Evolutionary conservation across 2,113 vertebrate genomes (phyloP), one percentile per base, ranked within the genome.

Genomic region (Hucho hucho): DNA sequence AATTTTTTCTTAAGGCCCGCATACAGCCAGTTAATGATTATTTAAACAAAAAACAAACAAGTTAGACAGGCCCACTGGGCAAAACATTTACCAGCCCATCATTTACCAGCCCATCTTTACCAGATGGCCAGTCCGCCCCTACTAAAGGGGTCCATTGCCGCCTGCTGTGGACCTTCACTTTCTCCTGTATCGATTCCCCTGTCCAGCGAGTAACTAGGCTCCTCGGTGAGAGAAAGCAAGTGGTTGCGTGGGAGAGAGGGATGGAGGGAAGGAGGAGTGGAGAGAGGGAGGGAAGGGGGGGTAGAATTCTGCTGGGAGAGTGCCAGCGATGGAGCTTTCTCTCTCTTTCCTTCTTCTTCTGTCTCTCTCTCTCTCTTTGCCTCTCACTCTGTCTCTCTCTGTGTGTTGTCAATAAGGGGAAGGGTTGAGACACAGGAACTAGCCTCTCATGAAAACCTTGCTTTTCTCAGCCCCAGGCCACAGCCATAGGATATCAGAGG

Each of bases 131-230:
- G 37, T 37, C 37, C 7, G 37, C 37, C 9, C 37, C 2, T 43
- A 80, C 76, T 79, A 82, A 86, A 81, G 85, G 75, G 88, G 87
- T 86, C 80, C 81, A 85, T 46, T 26, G 66, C 82, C 73, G 83
- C 81, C 88, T 87, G 84, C 83, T 87, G 74, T 84, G 88, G 85
- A 89, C 86, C 87, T 89, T 89, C 79, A 86, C 79, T 90, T 86
- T 87, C 84, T 85, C 70, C 83, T 79, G 79, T 90, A 91, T 93
- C 69, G 91, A 92, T 92, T 90, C 83, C 74, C 82, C 84, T 89
- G 88, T 90, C 92, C 89, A 76, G 78, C 68, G 66, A 83, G 86
- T 92, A 92, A 93, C 92, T 92, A 92, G 86, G 82, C 88, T 53
- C 49, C 82, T 86, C 67, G 43, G 81, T 86, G 81, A 90, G 88